Evolutionary conservation across 1,140 invertebrate species (phyloP), one percentile per base, ranked within the genome.

Genomic region (Pseudomyrmex cubaensis): DNA sequence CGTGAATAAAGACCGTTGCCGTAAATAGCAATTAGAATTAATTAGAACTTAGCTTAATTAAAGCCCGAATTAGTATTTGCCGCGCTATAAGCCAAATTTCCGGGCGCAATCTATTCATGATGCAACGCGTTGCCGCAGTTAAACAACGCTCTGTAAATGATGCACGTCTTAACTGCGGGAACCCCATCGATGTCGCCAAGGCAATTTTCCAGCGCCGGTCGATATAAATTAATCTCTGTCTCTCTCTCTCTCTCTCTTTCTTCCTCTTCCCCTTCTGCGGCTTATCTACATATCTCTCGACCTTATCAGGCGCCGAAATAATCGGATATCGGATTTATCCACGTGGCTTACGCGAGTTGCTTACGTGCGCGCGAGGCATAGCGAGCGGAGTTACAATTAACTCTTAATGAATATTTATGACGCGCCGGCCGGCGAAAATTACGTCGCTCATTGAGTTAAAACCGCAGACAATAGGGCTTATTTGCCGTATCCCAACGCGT

Each of bases 331-430:
- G 48, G 76, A 54, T 72, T 72, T 46, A 78, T 35, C 56, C 20
- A 25, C 20, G 44, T 15, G 66, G 54, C 70, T 80, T 78, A 78
- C 64, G n/a, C 61, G 35, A 25, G 20, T 57, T 72, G 66, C 64
- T 80, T 59, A 50, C 50, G 8, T 63, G 44, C 64, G 76, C 57
- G 52, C 46, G 52, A 69, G 64, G 10, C 35, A 35, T 1, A 35
- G 48, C 22, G 61, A 57, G 13, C 62, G 2, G 63, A 59, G 64
- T 72, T 80, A 80, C 54, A 80, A 80, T 80, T 72, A 80, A 80
- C 66, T 72, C 46, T 80, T 70, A 70, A 80, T 80, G 76, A 80
- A 80, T 82, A 82, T 82, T 82, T 82, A 82, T 82, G 56, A 82
- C 25, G 72, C 76, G 44, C 66, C 66, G 76, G 54, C 76, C 76